Base-by-base conservation (phyloP, 2,888 invertebrate genomes). In the Parnassius orleans region DNA sequence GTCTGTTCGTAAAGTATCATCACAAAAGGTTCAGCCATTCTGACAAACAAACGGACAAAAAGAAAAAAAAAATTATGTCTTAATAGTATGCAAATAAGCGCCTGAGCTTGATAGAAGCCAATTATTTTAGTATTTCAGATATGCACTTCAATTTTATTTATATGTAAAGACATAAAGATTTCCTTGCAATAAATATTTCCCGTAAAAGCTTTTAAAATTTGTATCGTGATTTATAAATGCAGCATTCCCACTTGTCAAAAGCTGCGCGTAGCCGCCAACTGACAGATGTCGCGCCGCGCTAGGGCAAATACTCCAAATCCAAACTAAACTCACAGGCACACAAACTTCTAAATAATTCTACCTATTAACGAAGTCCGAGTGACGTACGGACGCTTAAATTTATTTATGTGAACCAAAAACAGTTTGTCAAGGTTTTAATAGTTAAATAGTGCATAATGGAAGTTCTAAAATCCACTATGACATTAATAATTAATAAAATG, bases 201-300 rank as follows among this genome's bases (percentile, higher is more conserved):
- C 33, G 33, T 33, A 33, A 33, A 0, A 33, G 1, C 33, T 33
- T 33, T 33, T 33, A 5, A n/a, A 12, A 24, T 42, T 19, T 10
- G 14, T 52, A 57, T 64, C 65, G 68, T 65, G 24, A 10, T 10
- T 3, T 60, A 48, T 68, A 66, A 68, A 65, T 0, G 61, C 56
- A 44, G 33, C 33, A 33, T 33, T 5, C 33, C 42, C 60, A 59
- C 61, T 53, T 65, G 64, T 65, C 65, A 69, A 67, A 64, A 54
- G 64, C 59, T 48, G 57, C 57, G 60, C 61, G 65, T 53, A 57
- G 58, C 69, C 65, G 43, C 62, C 55, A 66, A 65, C 65, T 72
- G 73, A 73, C 71, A 73, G 68, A 72, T 72, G 70, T 71, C 74
- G 67, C 66, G 64, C 59, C 53, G 50, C 60, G 48, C 60, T 42